Evolutionary conservation across 2,113 vertebrate species (phyloP).

Genomic region (Galeopterus variegatus): DNA sequence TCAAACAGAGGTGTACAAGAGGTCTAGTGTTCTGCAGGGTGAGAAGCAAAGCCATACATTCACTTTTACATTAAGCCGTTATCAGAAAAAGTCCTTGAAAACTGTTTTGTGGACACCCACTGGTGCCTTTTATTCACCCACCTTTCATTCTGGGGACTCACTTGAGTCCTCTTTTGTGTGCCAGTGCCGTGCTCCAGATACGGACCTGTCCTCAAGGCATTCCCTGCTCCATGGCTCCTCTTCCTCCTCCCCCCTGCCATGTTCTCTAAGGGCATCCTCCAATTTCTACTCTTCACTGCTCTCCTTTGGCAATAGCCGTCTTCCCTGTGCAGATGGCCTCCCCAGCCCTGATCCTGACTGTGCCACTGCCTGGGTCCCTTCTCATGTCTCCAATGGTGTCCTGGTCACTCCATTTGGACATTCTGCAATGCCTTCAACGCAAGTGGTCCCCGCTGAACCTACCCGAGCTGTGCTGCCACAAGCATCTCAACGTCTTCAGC

Average conservation of each 20-base stretch:
- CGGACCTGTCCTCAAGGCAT: neutral
- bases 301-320: neutral
- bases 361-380: neutral
- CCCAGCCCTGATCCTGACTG: neutral
- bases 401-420: neutral
- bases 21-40: constrained; percentile 33
- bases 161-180: accelerated
- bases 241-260: neutral
- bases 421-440: neutral
- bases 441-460: neutral
- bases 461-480: neutral
- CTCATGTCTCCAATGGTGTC: neutral
- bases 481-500: neutral
- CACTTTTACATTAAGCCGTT: constrained; percentile 51
- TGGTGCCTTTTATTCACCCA: too few relatives aligned
- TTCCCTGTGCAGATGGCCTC: neutral
- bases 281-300: neutral
- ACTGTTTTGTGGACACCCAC: constrained; percentile 4
- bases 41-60: constrained; percentile 59
- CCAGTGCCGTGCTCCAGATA: neutral
- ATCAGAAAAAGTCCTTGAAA: constrained; percentile 10
- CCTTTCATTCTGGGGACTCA: neutral
- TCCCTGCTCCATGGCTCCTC: neutral
- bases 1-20: neutral
- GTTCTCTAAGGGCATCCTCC: neutral